phyloP scores from a whole-genome alignment of 2,113 vertebrate species.

The Oreotragus oreotragus region DNA sequence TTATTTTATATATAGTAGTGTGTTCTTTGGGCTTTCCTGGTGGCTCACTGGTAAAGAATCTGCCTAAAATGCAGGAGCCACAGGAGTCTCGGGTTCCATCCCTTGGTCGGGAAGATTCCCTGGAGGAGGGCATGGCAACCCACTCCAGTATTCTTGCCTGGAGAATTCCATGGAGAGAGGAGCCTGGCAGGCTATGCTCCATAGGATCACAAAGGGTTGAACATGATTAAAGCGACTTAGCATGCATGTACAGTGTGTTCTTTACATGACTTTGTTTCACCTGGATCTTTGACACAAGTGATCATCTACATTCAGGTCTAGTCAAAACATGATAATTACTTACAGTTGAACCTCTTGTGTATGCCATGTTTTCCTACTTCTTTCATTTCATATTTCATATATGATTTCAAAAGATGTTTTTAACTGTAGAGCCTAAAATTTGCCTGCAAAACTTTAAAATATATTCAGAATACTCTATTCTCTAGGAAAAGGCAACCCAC shows the following conservation, averaged over 20 bases:
- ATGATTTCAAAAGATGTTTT: background rate
- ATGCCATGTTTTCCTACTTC: background rate
- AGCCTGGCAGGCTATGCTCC: background rate
- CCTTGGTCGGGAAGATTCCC: background rate
- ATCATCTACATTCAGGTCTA: background rate
- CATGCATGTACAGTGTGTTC: background rate
- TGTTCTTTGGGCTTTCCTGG: background rate
- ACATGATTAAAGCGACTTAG: accelerated
- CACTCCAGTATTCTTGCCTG: background rate
- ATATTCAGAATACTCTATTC: background rate
- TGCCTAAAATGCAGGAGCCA: background rate
- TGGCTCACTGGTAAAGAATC: background rate
- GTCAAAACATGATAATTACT: background rate
- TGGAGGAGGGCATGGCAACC: background rate
- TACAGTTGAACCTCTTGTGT: background rate
- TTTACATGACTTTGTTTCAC: background rate
- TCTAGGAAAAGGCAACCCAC: background rate
- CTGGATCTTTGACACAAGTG: background rate
- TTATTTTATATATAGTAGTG: background rate
- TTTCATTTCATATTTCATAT: background rate
- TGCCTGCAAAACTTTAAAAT: background rate
- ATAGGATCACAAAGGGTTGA: background rate
- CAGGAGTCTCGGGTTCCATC: background rate
- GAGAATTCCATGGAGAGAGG: background rate
- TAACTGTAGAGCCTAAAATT: background rate